These are phyloP conservation scores for Gymnorhina tibicen DNA, from an alignment of 2,113 vertebrate genomes.

Conservation along the genomic window DNA sequence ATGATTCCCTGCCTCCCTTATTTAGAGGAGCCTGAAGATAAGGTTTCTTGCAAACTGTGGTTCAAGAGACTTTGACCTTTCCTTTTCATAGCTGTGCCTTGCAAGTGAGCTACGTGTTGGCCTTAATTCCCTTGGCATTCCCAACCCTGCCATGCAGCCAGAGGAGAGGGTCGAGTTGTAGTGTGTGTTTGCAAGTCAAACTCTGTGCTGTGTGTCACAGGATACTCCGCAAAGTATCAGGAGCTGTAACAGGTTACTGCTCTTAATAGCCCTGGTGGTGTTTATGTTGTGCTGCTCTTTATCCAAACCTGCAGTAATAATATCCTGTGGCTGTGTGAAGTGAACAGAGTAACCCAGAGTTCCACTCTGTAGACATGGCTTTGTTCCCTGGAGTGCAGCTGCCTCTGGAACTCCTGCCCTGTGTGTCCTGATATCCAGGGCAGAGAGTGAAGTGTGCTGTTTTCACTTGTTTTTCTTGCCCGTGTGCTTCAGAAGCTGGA, in stretches of 20 bases:
- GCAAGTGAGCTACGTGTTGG: not conserved
- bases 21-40: not conserved
- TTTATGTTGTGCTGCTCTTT: not conserved
- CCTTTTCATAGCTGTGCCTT: not conserved
- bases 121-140: not conserved
- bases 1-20: not conserved
- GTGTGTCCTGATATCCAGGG: not conserved
- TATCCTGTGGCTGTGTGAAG: not conserved
- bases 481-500: not conserved
- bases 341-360: not conserved
- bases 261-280: not conserved
- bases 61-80: slow-evolving; percentile 35
- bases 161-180: not conserved
- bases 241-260: not conserved
- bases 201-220: not conserved
- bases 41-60: slow-evolving; percentile 4
- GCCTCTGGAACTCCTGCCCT: not conserved
- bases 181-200: not conserved
- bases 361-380: not conserved
- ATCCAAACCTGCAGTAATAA: not conserved
- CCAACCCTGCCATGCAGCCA: not conserved
- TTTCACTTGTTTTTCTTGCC: not conserved
- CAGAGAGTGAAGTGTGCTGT: not conserved
- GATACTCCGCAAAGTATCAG: not conserved
- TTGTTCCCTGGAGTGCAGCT: not conserved